Evolutionary conservation across 2,113 vertebrate genomes (phyloP), one percentile per base, ranked within the genome.

Genomic region (Sorex fumeus): DNA sequence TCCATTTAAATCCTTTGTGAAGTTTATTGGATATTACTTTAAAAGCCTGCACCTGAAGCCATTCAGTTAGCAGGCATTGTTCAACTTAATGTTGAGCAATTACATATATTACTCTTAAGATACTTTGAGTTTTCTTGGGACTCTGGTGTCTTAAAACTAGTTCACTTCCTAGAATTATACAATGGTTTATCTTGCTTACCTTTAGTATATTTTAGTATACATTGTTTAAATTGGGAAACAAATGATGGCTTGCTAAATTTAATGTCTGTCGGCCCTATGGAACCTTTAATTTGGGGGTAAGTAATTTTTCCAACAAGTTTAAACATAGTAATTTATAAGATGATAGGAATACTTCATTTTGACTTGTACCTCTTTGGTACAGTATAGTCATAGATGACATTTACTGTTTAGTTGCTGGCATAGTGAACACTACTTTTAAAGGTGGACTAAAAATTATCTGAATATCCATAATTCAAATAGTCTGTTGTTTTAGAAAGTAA

Each of bases 261-360:
- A 91, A 66, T 91, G 12, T 93, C 53, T 92, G 0, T 78, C 71
- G 75, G 40, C 84, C 62, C 87, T 93, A 78, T 76, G 74, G 66
- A 91, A 36, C 40, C 36, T 91, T 1, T 93, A 89, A 93, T 93
- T 93, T 91, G 45, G 60, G 43, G 74, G 69, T 95, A 94, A 93
- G 81, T 91, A 90, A 82, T 91, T 92, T 95, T 94, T 93, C 82
- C 36, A 82, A 40, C 60, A 93, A 34, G 23, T 87, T 87, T 82
- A 91, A 91, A 60, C 45, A 72, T 82, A 71, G n/a, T 53, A 47
- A 57, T 93, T 89, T 88, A 36, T 90, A 75, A 91, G 69, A 13
- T 70, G 69, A 13, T 70, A 81, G 64, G 32, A 69, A 79, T 87
- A 30, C 62, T 90, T 95, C 15, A 25, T 91, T 91, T 93, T 89